phyloP scores from a whole-genome alignment of 2,113 vertebrate species.

The Nothoprocta perdicaria region DNA sequence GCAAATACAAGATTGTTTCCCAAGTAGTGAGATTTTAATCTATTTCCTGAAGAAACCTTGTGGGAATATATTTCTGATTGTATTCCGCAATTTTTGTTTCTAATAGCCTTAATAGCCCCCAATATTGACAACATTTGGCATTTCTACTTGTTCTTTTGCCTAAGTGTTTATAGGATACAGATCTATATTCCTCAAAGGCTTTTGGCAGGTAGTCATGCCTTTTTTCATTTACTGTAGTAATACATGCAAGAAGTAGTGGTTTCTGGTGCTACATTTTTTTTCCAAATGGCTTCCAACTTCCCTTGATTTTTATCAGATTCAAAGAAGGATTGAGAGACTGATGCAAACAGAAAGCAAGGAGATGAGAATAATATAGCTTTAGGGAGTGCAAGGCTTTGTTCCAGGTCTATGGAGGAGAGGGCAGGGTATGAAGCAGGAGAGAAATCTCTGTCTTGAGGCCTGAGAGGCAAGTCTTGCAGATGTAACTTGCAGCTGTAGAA shows the following conservation, averaged over 20 bases:
- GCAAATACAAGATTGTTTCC: background rate
- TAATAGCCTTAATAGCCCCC: background rate
- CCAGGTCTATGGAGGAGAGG: background rate
- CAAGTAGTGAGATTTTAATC: background rate
- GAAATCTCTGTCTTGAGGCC: background rate
- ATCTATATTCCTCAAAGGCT: background rate
- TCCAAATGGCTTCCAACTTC: background rate
- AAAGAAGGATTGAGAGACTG: background rate
- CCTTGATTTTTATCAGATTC: background rate
- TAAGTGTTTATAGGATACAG: background rate
- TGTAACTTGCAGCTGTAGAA: background rate
- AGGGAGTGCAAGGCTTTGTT: background rate
- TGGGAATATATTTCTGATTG: background rate
- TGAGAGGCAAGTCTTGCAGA: background rate
- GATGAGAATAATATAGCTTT: background rate
- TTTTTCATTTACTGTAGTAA: background rate
- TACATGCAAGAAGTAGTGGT: background rate
- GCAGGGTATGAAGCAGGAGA: background rate
- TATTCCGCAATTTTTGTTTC: background rate
- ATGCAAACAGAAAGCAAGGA: background rate
- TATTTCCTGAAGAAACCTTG: background rate
- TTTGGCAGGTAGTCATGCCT: background rate
- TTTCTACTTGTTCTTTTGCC: background rate
- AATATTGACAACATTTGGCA: background rate
- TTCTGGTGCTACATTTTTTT: constrained; percentile 13